phyloP scores from a whole-genome alignment of 2,797 vertebrate genomes.

The Eospalax fontanierii region DNA sequence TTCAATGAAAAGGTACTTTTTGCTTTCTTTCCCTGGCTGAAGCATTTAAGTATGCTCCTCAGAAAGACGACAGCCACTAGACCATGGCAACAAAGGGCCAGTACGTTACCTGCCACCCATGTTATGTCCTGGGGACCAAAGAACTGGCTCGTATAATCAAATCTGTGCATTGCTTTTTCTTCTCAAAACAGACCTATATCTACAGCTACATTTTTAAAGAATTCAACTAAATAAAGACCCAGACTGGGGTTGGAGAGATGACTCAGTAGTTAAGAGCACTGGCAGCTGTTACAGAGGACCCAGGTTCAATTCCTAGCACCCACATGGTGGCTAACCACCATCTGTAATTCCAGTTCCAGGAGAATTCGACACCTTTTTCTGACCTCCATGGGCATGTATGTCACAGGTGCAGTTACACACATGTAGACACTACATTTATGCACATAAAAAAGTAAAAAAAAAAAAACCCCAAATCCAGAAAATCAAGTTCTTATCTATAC shows the following conservation, averaged over 20 bases:
- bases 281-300: no score
- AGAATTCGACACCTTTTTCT: no score
- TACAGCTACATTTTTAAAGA: slow-evolving; percentile 47
- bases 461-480: neutral
- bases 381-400: no score
- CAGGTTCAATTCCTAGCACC: no score
- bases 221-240: slow-evolving; percentile 24
- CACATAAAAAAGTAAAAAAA: no score
- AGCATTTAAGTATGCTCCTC: neutral
- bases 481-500: neutral
- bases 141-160: slow-evolving; percentile 7
- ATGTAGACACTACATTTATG: no score
- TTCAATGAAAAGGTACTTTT: slow-evolving; percentile 20
- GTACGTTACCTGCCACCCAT: neutral
- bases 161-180: neutral
- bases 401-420: no score
- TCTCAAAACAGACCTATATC: slow-evolving; percentile 22
- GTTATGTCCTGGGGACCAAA: neutral
- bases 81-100: slow-evolving; percentile 7
- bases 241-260: no score
- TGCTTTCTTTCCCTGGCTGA: neutral
- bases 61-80: slow-evolving; percentile 39
- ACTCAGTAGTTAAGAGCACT: no score
- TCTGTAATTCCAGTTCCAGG: no score
- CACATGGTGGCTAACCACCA: no score